Percentiles rank a stretch among this genome's conserved stretches.
phyloP scores from a whole-genome alignment of 1,140 invertebrate genomes.

The Vanessa atalanta region DNA sequence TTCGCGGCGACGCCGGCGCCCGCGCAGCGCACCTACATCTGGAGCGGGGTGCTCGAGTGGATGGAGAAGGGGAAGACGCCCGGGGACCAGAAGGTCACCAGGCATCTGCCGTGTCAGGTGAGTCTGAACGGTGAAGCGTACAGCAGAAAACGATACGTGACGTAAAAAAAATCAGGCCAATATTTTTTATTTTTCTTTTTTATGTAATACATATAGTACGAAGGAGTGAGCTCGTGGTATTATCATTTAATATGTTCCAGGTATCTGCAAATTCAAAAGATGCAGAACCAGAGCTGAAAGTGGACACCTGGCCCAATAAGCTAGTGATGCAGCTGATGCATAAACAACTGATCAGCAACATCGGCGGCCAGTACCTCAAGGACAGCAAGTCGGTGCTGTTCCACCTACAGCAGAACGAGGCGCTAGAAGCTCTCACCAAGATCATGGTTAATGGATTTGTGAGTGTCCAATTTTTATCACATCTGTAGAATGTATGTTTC shows the following conservation, averaged over 20 bases:
- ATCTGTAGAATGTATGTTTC: too few relatives aligned
- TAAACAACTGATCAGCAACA: conserved; percentile 92
- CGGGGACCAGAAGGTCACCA: conserved; percentile 87
- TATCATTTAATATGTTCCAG: conserved; percentile 67
- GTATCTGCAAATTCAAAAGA: conserved; percentile 84
- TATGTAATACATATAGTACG: too few relatives aligned
- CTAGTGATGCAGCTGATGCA: conserved; percentile 96
- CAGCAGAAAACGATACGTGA: too few relatives aligned
- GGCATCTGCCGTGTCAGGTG: conserved; percentile 93
- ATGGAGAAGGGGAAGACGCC: conserved; percentile 91
- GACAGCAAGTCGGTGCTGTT: conserved; percentile 93
- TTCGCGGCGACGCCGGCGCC: conserved; percentile 20
- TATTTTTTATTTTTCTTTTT: too few relatives aligned
- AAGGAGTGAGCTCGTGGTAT: too few relatives aligned
- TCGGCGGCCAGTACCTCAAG: conserved; percentile 85
- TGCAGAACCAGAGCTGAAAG: conserved; percentile 94
- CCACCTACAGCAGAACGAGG: conserved; percentile 89
- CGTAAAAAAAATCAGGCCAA: too few relatives aligned
- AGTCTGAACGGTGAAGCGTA: conserved; percentile 54
- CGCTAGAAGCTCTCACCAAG: conserved; percentile 90
- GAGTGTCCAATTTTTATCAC: conserved; percentile 78
- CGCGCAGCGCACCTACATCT: conserved; percentile 87
- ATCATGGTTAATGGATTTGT: conserved; percentile 96
- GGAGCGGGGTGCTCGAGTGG: conserved; percentile 94
- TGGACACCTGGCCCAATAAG: conserved; percentile 94